Base-by-base conservation (phyloP, 2,797 vertebrate species). In the Melanitta fusca region DNA sequence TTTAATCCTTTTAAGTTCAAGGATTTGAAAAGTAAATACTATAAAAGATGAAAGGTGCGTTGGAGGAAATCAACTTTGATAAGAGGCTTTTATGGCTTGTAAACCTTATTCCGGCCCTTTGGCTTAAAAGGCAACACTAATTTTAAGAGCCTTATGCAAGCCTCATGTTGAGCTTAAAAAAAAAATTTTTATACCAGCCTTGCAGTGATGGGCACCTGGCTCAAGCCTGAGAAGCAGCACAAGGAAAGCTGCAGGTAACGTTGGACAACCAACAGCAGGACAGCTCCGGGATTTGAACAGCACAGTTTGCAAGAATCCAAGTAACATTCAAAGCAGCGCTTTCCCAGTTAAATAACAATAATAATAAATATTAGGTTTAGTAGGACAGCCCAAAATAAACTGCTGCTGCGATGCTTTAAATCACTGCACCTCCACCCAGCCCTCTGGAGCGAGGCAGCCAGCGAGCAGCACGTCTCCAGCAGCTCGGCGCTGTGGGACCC, bases 21-120 rank as follows among this genome's bases (percentile, higher is more conserved):
- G 96, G 97, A 98, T 97, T 96, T 97, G 91, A 89, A 98, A 98
- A 97, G 97, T 79, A 98, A 98, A 98, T 97, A 98, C 88, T 95
- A 97, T 97, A 97, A 98, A 97, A 98, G 97, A 98, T 98, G 97
- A 98, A 98, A 98, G 98, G 95, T 94, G 95, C 93, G 47, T 97
- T 90, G 94, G 94, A 98, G 98, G 97, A 98, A 98, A 98, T 97
- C 85, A 87, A 95, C 47, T 43, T 87, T 93, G 98, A 98, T 98
- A 98, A 98, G 97, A 97, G 54, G 94, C 89, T 95, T 97, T 98
- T 97, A 97, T 97, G 96, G 93, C 95, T 96, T 94, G 81, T 97
- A 97, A 97, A 97, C 94, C 93, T 90, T 95, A 97, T 97, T 97
- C 96, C 95, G 96, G 96, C 97, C 96, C 95, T 97, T 94, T 69